Evolutionary conservation across 2,888 invertebrate genomes (phyloP).

Genomic region (Beris morrisii): DNA sequence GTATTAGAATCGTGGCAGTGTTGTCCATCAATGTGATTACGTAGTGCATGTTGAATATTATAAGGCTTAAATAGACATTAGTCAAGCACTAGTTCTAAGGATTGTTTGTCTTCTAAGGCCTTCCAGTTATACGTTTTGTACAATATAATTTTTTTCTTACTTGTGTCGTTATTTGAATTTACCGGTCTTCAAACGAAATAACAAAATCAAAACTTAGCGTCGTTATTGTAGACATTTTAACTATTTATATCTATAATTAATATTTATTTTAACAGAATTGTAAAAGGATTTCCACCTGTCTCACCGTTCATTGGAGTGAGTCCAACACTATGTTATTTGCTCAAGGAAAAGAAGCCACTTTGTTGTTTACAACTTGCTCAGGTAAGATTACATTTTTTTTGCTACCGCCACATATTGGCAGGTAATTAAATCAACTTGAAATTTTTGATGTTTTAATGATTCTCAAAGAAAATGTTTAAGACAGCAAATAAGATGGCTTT

Average conservation of each 20-base stretch:
- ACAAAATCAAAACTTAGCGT: neutral
- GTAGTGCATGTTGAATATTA: no score
- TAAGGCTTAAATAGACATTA: no score
- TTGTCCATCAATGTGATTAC: no score
- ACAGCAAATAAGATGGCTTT: no score
- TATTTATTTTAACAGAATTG: constrained; percentile 68
- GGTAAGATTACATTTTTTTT: constrained; percentile 54
- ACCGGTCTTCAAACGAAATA: constrained; percentile 17
- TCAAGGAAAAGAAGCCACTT: constrained; percentile 92
- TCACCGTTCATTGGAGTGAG: constrained; percentile 98
- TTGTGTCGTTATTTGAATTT: constrained; percentile 28
- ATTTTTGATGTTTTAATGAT: no score
- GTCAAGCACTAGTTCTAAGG: neutral
- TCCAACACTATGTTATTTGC: constrained; percentile 94
- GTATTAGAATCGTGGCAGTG: no score
- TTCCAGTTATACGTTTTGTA: no score
- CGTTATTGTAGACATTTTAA: neutral
- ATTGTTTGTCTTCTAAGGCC: neutral
- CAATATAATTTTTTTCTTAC: constrained; percentile 24
- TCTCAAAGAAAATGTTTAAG: no score
- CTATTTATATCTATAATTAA: neutral
- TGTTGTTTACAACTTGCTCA: constrained; percentile 95
- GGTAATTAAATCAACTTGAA: no score
- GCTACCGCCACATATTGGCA: no score
- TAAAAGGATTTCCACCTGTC: constrained; percentile 95